Conservation (phyloP, 2,888 invertebrate genomes). For the Agriotes lineatus region DNA sequence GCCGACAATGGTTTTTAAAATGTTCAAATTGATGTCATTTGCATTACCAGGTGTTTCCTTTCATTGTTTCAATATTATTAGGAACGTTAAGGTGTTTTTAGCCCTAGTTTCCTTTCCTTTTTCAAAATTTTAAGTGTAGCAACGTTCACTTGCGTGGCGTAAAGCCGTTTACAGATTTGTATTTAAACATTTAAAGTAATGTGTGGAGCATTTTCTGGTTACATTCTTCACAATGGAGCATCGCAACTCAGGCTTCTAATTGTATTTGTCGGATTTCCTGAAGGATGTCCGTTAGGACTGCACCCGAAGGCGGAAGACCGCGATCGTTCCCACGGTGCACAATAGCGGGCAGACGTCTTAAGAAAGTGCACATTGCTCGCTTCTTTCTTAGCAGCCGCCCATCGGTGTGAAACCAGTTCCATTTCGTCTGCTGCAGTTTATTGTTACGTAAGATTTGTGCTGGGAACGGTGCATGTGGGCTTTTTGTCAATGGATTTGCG, state of each 20-base stretch:
- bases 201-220: background rate
- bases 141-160: too few relatives aligned
- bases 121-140: too few relatives aligned
- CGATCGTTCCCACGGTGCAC: slow-evolving; percentile 49
- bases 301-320: slow-evolving; percentile 44
- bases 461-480: slow-evolving; percentile 30
- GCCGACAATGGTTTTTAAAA: too few relatives aligned
- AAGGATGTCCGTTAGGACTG: slow-evolving; percentile 48
- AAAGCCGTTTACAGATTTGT: too few relatives aligned
- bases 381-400: slow-evolving; percentile 41
- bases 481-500: slow-evolving; percentile 24
- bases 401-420: slow-evolving; percentile 47
- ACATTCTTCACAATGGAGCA: too few relatives aligned
- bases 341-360: slow-evolving; percentile 49
- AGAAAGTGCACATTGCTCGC: slow-evolving; percentile 49
- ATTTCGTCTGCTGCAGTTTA: slow-evolving; percentile 46
- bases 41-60: too few relatives aligned
- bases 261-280: background rate
- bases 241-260: background rate
- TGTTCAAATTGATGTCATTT: too few relatives aligned
- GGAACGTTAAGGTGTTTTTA: too few relatives aligned
- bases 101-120: too few relatives aligned
- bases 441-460: slow-evolving; percentile 44
- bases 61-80: too few relatives aligned
- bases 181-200: too few relatives aligned